phyloP scores from a whole-genome alignment of 1,140 invertebrate species.

The Eueides isabella region DNA sequence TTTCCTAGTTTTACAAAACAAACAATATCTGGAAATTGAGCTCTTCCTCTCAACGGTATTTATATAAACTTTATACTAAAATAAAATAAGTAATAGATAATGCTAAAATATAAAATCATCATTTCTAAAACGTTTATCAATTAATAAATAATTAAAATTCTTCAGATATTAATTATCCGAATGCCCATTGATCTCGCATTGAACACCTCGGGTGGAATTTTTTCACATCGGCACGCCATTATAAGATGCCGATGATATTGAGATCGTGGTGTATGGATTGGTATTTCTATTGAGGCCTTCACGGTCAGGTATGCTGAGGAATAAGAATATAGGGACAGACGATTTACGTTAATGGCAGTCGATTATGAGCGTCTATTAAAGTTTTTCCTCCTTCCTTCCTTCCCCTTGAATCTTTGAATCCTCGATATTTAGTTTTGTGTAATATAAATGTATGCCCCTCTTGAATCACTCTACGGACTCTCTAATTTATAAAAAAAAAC shows the following conservation, averaged over 20 bases:
- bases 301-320: conserved; percentile 29
- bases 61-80: no score
- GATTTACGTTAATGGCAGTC: background rate
- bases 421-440: no score
- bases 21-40: no score
- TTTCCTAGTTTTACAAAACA: no score
- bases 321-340: background rate
- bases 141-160: conserved; percentile 7
- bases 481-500: no score
- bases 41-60: no score
- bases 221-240: conserved; percentile 67
- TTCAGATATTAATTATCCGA: conserved; percentile 27
- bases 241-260: conserved; percentile 57
- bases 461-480: no score
- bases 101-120: background rate
- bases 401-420: no score
- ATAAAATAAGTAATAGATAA: no score
- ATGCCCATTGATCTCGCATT: conserved; percentile 29
- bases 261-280: conserved; percentile 40
- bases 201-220: conserved; percentile 52
- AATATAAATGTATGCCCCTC: no score
- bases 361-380: background rate
- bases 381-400: no score
- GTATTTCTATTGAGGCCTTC: conserved; percentile 44
- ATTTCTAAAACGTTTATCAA: background rate